phyloP scores from a whole-genome alignment of 2,797 vertebrate species.

The Hydrolagus colliei region DNA sequence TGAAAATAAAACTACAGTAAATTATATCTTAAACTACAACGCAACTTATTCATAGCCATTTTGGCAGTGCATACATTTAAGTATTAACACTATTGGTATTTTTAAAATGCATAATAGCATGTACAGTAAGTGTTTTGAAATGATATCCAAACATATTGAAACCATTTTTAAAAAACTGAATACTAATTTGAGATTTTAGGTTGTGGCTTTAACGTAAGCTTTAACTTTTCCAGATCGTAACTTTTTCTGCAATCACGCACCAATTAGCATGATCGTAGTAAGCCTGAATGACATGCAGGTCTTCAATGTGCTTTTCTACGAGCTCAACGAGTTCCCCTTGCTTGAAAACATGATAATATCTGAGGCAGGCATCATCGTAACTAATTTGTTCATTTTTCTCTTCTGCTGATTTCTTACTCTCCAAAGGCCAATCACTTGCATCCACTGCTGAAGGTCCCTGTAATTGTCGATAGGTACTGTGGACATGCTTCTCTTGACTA shows the following conservation, averaged over 20 bases:
- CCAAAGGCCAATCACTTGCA: conserved; percentile 36
- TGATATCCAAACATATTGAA: not conserved
- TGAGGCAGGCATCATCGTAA: conserved; percentile 50
- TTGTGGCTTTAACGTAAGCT: not conserved
- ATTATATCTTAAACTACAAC: not conserved
- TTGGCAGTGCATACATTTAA: conserved; percentile 5
- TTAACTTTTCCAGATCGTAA: conserved; percentile 50
- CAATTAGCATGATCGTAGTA: conserved; percentile 63
- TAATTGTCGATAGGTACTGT: not conserved
- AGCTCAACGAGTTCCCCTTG: conserved; percentile 58
- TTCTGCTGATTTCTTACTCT: conserved; percentile 35
- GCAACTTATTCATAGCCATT: not conserved
- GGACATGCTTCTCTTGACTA: not conserved
- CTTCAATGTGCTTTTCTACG: conserved; percentile 50
- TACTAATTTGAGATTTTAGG: not conserved
- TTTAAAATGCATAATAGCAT: conserved; percentile 17
- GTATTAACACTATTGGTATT: not conserved
- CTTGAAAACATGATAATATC: conserved; percentile 64
- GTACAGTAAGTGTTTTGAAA: not conserved
- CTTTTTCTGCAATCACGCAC: conserved; percentile 61
- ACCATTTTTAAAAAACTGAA: not conserved
- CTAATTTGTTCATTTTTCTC: conserved; percentile 32
- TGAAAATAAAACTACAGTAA: not conserved
- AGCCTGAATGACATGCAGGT: conserved; percentile 56
- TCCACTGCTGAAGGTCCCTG: not conserved